Base-by-base conservation (phyloP, 2,888 invertebrate species). In the Biston stratarius region DNA sequence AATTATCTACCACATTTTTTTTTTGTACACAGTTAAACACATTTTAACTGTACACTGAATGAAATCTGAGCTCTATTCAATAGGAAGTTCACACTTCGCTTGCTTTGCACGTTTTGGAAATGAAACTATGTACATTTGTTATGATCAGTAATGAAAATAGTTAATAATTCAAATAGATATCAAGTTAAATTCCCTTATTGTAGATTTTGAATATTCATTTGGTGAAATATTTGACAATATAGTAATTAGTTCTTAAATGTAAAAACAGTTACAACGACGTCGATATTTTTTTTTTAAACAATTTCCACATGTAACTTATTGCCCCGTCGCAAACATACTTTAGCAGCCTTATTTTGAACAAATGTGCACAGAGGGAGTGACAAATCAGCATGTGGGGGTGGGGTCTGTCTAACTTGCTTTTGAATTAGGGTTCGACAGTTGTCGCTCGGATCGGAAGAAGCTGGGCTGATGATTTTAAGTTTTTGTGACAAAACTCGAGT, bases 381-480 rank as follows among this genome's bases (percentile, higher is more conserved):
- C 45, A 53, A 71, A 70, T 76, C 77, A 74, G 74, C 69, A 66
- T 71, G 77, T 76, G 76, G 74, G 77, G 74, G n/a, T n/a, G n/a
- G 24, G 71, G 38, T 38, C 40, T 73, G 73, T 64, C 70, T n/a
- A 77, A 69, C 45, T 74, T 76, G 79, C 82, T 80, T 80, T 71
- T 74, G 73, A 71, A 77, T 77, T 63, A 76, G 77, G 74, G 73
- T 78, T 73, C 67, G 72, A 74, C 74, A 78, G 42, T 24, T 40
- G 53, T 12, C 77, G 74, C 72, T 75, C 73, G 72, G 79, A 78
- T 70, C 72, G 79, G 74, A 74, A 74, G 77, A 78, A 83, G 83
- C 81, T 83, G 84, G 82, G 82, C 80, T 83, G 80, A 51, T 53
- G 33, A 66, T 51, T 15, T 44, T 59, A 49, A 51, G 36, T 11